Conservation (phyloP, 2,113 vertebrate genomes). For the Bubalus kerabau region DNA sequence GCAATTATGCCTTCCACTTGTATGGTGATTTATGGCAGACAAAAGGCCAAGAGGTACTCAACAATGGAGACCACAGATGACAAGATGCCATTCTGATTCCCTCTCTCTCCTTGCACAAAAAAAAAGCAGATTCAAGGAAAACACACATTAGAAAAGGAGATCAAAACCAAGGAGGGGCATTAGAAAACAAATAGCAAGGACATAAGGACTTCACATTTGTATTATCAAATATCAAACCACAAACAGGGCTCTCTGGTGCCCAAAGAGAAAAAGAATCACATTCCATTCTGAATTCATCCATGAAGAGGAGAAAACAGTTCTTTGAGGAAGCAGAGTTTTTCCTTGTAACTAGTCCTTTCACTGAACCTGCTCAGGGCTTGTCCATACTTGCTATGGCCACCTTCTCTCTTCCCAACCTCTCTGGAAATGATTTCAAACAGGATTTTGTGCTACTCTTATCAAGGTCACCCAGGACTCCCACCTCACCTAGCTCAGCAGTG, state of each 20-base stretch:
- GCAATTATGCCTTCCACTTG: conserved; percentile 8
- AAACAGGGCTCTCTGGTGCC: background rate
- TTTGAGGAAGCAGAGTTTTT: background rate
- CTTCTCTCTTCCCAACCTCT: background rate
- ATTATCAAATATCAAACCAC: background rate
- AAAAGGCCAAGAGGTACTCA: background rate
- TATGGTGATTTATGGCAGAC: background rate
- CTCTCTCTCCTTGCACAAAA: background rate
- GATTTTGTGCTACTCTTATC: background rate
- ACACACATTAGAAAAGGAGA: background rate
- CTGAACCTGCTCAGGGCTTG: background rate
- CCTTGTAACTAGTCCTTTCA: background rate
- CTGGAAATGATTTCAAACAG: background rate
- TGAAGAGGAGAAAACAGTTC: background rate
- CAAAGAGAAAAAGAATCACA: background rate
- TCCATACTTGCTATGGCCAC: background rate
- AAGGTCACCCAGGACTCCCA: background rate
- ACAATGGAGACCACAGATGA: background rate
- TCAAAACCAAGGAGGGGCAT: background rate
- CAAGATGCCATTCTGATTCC: background rate
- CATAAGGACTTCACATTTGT: background rate
- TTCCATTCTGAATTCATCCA: background rate
- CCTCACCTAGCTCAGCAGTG: background rate
- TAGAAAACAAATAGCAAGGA: background rate
- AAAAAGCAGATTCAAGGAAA: background rate